Percentiles rank a stretch among this genome's conserved stretches.
phyloP scores from a whole-genome alignment of 1,140 invertebrate genomes.

The Diprion similis region DNA sequence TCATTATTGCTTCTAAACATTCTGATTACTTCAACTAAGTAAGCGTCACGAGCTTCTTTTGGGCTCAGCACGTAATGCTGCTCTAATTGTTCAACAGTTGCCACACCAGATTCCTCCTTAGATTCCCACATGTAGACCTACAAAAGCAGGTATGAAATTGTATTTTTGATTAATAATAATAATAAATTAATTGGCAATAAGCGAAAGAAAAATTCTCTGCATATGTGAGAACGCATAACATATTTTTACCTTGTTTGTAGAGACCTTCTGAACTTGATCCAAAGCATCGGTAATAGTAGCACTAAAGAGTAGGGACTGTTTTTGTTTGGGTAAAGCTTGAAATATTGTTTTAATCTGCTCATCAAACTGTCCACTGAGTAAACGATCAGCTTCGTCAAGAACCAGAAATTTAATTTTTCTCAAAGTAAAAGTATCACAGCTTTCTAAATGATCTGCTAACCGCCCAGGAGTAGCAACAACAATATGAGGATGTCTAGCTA shows the following conservation, averaged over 20 bases:
- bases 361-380: conserved; percentile 83
- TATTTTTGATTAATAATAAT: conserved; percentile 41
- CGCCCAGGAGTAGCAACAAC: conserved; percentile 94
- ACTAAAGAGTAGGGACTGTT: conserved; percentile 91
- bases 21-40: conserved; percentile 87
- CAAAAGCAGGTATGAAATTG: conserved; percentile 14
- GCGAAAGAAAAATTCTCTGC: not conserved
- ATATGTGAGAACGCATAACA: not conserved
- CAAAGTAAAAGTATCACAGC: conserved; percentile 83
- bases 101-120: conserved; percentile 67
- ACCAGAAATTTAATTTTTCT: conserved; percentile 86
- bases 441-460: conserved; percentile 86
- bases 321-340: conserved; percentile 76
- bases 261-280: conserved; percentile 73
- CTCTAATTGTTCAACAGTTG: conserved; percentile 87
- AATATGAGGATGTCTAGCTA: conserved; percentile 89
- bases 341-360: conserved; percentile 86
- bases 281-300: conserved; percentile 94
- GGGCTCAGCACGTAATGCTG: conserved; percentile 92
- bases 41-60: conserved; percentile 90
- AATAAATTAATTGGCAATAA: conserved; percentile 14
- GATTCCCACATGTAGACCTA: conserved; percentile 72
- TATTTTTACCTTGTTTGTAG: conserved; percentile 61
- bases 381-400: conserved; percentile 91
- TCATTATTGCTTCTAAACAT: conserved; percentile 76